Conservation (phyloP, 2,888 invertebrate species). For the Bimastos eiseni region DNA sequence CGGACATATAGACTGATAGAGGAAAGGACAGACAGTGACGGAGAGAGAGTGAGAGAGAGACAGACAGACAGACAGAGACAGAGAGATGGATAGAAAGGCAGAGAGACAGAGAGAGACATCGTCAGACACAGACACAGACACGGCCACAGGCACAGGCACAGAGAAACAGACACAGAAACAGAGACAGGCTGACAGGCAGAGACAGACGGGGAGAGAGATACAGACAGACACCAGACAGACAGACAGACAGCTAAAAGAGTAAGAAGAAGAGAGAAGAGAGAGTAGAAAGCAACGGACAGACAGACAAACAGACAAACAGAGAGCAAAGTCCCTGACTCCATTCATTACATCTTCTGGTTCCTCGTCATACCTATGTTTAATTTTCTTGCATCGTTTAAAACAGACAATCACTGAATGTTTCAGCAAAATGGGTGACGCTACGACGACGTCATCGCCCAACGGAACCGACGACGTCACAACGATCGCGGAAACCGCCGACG, state of each 20-base stretch:
- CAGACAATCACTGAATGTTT: neutral
- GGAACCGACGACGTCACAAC: neutral
- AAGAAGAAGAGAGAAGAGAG: too few relatives aligned
- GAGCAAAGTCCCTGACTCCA: neutral
- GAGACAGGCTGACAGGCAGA: too few relatives aligned
- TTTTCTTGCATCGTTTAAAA: neutral
- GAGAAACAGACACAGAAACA: neutral
- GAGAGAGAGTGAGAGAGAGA: too few relatives aligned
- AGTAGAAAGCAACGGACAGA: too few relatives aligned
- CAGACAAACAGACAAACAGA: too few relatives aligned
- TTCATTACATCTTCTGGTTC: neutral
- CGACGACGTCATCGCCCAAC: constrained; percentile 16
- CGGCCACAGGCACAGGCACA: neutral
- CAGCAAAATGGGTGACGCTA: neutral
- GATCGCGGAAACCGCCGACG: neutral
- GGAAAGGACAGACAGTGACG: too few relatives aligned
- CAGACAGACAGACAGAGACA: too few relatives aligned
- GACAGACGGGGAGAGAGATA: too few relatives aligned
- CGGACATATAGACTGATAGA: too few relatives aligned
- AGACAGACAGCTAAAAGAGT: too few relatives aligned
- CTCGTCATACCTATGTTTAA: neutral
- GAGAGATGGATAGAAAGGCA: neutral
- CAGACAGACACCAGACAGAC: too few relatives aligned
- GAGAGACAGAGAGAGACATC: neutral
- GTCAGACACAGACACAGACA: neutral